phyloP scores from a whole-genome alignment of 2,797 vertebrate genomes.

The Lacerta viridis region DNA sequence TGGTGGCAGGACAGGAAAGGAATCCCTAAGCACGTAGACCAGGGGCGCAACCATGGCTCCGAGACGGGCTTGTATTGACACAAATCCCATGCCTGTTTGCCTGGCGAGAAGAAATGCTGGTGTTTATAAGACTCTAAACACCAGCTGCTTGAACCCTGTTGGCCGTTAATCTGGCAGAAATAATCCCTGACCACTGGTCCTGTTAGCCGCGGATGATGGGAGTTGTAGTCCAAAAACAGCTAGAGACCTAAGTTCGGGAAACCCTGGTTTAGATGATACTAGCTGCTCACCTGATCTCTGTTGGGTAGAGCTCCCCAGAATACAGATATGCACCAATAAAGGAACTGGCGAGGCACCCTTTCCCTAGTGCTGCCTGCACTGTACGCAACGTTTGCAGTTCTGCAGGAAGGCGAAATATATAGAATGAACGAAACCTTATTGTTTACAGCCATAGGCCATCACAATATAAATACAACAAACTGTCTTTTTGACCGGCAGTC shows the following conservation, averaged over 20 bases:
- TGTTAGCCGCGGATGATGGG: too few species aligned
- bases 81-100: constrained; percentile 89
- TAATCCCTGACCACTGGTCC: not conserved
- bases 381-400: constrained; percentile 84
- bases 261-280: not conserved
- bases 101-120: constrained; percentile 68
- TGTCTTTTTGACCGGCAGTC: too few species aligned
- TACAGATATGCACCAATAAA: constrained; percentile 89
- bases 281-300: constrained; percentile 84
- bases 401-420: constrained; percentile 48
- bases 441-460: too few species aligned
- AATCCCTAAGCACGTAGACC: constrained; percentile 81
- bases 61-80: constrained; percentile 82
- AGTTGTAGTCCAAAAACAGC: not conserved
- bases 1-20: constrained; percentile 79
- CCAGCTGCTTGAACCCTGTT: not conserved
- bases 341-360: constrained; percentile 86
- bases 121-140: not conserved
- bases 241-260: not conserved
- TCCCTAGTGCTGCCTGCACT: constrained; percentile 84
- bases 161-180: too few species aligned
- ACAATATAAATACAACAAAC: too few species aligned
- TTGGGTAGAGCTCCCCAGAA: constrained; percentile 90
- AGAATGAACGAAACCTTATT: too few species aligned
- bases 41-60: constrained; percentile 85